Evolutionary conservation across 2,888 invertebrate genomes (phyloP), one percentile per base, ranked within the genome.

Genomic region (Lysandra coridon): DNA sequence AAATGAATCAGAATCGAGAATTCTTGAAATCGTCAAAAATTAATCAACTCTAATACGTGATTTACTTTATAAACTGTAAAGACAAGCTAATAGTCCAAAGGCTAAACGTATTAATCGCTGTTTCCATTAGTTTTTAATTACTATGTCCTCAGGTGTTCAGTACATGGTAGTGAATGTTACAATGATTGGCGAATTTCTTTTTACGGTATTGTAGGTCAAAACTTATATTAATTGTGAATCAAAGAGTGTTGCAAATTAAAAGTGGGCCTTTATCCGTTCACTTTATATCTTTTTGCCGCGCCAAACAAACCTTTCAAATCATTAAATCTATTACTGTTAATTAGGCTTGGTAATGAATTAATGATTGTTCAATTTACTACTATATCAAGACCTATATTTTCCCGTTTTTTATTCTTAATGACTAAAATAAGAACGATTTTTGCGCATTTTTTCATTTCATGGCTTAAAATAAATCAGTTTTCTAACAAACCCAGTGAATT

Each of bases 191-290:
- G 33, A 76, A 76, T 76, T 76, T 76, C 76, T 76, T 76, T 76
- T 33, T 53, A 30, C 49, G 78, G 84, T 87, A 88, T 90, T 89
- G 91, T 93, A 86, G 93, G 93, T 93, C 93, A 91, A 84, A 86
- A 86, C 85, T 84, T 89, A 90, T 90, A 91, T 92, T 93, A 92
- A 93, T 93, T 92, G 93, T 92, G 88, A 92, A 92, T 91, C 89
- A 88, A 87, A 89, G 87, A 53, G 57, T 57, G 88, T 88, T 88
- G 89, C 91, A 87, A 89, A 80, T 83, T 81, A 81, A 83, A 83
- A 83, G 87, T 90, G 88, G 90, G 88, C 88, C 90, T 91, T 88
- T 87, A 88, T 90, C 91, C 92, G 87, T 90, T 92, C 92, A 92
- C 92, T 92, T 91, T 91, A 88, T 82, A 87, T 53, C 17, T 76